Evolutionary conservation across 2,113 vertebrate genomes (phyloP).

Genomic region (Eonycteris spelaea): DNA sequence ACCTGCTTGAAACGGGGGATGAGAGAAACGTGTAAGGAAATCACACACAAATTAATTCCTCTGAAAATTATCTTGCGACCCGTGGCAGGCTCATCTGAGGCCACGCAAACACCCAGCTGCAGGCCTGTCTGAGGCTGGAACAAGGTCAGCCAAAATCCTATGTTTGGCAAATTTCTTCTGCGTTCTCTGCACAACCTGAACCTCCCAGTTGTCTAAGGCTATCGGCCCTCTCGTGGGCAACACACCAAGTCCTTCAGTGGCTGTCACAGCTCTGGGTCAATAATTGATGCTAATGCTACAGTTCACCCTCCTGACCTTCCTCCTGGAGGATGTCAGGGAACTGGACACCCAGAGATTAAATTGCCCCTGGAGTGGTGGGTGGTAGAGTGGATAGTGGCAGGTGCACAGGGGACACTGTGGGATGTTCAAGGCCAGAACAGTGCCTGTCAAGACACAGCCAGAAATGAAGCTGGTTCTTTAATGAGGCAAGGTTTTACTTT

Average conservation of each 20-base stretch:
- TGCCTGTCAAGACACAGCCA: neutral
- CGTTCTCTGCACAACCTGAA: accelerated
- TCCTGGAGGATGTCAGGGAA: constrained; percentile 14
- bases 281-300: constrained; percentile 56
- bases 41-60: neutral
- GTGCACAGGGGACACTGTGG: neutral
- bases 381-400: neutral
- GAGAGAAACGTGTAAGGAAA: neutral
- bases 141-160: neutral
- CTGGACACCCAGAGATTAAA: constrained; percentile 65
- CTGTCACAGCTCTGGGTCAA: constrained; percentile 30
- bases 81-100: neutral
- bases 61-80: neutral
- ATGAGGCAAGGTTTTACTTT: neutral
- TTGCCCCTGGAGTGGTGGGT: neutral
- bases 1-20: neutral
- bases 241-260: neutral
- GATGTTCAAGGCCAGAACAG: neutral
- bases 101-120: neutral
- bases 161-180: accelerated
- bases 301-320: constrained; percentile 22
- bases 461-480: neutral
- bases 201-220: neutral
- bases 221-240: accelerated
- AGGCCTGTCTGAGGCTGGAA: neutral